Conservation (phyloP, 2,113 vertebrate species). For the Porphyrio hochstetteri region DNA sequence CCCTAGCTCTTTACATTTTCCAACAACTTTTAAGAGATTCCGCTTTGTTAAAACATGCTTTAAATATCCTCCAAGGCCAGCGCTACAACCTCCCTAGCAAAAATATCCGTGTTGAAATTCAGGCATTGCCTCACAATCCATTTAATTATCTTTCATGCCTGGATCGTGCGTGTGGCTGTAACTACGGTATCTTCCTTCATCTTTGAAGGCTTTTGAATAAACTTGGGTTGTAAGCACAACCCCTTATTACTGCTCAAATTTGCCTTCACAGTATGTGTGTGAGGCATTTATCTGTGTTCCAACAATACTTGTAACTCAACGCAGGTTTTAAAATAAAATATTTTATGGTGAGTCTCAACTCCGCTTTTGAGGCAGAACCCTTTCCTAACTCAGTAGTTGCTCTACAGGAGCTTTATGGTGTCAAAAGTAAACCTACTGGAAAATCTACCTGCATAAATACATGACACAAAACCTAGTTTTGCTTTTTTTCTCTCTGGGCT, state of each 20-base stretch:
- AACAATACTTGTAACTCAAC: conserved; percentile 4
- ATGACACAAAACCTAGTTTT: not conserved
- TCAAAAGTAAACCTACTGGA: conserved; percentile 25
- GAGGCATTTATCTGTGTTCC: not conserved
- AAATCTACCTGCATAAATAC: not conserved
- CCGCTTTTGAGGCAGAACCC: not conserved
- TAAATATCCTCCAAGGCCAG: not conserved
- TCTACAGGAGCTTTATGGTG: not conserved
- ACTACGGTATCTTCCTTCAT: not conserved
- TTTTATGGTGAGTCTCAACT: not conserved
- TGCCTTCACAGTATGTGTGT: not conserved
- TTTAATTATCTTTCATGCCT: conserved; percentile 9
- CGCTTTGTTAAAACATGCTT: conserved; percentile 36
- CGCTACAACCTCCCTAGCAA: not conserved
- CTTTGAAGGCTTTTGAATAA: not conserved
- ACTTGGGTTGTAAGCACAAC: not conserved
- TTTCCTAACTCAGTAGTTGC: not conserved
- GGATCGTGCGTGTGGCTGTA: not conserved
- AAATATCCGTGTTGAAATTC: conserved; percentile 7
- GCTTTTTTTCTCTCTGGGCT: not conserved
- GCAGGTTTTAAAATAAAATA: not conserved
- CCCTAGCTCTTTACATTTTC: not conserved
- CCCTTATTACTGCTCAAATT: not conserved
- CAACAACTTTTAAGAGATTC: not conserved
- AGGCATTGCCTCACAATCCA: not conserved